Percentiles rank a stretch among this genome's conserved stretches.
These are phyloP conservation scores for Charaxes varanes DNA, from an alignment of 1,140 invertebrate species.

Conservation along the genomic window DNA sequence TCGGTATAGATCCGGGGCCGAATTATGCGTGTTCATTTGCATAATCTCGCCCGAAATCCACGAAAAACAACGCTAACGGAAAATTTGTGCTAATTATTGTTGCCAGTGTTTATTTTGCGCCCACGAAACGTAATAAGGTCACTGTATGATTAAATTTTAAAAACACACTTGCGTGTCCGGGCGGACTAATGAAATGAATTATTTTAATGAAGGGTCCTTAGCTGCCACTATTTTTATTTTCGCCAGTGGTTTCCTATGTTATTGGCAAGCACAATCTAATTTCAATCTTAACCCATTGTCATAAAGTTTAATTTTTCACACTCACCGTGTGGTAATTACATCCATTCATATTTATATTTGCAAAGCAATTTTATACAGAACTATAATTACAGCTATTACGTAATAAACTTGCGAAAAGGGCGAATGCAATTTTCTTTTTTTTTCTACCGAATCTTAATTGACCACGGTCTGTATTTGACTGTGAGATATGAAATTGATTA, in stretches of 20 bases:
- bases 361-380: conserved; percentile 20
- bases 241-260: conserved; percentile 17
- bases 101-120: conserved; percentile 23
- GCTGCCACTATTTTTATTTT: conserved; percentile 26
- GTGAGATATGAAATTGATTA: too few relatives aligned
- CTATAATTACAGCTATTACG: conserved; percentile 26
- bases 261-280: background rate
- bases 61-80: conserved; percentile 17
- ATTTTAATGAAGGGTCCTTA: conserved; percentile 33
- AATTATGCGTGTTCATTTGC: conserved; percentile 21
- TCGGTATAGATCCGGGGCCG: too few relatives aligned
- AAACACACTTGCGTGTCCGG: conserved; percentile 33
- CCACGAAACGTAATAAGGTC: conserved; percentile 32
- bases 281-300: background rate
- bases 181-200: conserved; percentile 33
- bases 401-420: conserved; percentile 22
- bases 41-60: conserved; percentile 21
- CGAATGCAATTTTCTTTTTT: conserved; percentile 13
- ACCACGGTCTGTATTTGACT: too few relatives aligned
- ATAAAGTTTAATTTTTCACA: conserved; percentile 12
- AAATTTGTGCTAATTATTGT: conserved; percentile 28
- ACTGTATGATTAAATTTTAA: conserved; percentile 31
- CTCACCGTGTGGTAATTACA: background rate
- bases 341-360: conserved; percentile 10
- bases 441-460: too few relatives aligned